Percentiles rank a stretch among this genome's conserved stretches.
Conservation (phyloP, 37 sponge, comb jelly and placozoan genomes). For the Haliclona indistincta region DNA sequence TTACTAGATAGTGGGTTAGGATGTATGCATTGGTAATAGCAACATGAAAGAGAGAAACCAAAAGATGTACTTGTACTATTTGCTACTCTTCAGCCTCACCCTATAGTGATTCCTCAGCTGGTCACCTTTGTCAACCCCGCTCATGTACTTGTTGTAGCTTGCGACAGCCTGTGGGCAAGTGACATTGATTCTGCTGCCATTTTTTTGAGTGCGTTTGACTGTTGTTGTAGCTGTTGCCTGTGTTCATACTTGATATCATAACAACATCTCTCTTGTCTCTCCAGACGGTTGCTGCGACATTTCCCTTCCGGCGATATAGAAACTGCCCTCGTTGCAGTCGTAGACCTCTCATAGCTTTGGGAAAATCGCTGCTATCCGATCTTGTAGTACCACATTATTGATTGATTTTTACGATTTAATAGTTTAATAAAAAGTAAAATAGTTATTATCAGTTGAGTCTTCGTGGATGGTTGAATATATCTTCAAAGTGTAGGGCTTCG, state of each 20-base stretch:
- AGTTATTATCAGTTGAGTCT: too few species aligned
- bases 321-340: too few species aligned
- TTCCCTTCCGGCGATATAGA: too few species aligned
- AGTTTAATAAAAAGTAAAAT: too few species aligned
- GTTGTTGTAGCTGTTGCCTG: neutral
- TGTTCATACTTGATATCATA: neutral
- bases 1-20: neutral
- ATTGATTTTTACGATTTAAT: too few species aligned
- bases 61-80: neutral
- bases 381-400: too few species aligned
- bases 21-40: slow-evolving; percentile 5
- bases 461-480: too few species aligned
- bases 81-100: neutral
- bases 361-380: too few species aligned
- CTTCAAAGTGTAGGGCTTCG: too few species aligned
- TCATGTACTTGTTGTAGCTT: slow-evolving; percentile 13
- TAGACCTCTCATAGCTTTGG: too few species aligned
- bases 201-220: neutral
- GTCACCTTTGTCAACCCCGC: neutral
- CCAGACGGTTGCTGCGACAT: too few species aligned
- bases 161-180: slow-evolving; percentile 1
- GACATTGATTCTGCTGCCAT: neutral
- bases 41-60: neutral
- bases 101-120: neutral
- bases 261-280: too few species aligned